A percentile compares a stretch with the other conserved stretches of the same genome.
These are phyloP conservation scores for Phaenicophaeus curvirostris DNA, from an alignment of 2,797 vertebrate species.

Conservation along the genomic window DNA sequence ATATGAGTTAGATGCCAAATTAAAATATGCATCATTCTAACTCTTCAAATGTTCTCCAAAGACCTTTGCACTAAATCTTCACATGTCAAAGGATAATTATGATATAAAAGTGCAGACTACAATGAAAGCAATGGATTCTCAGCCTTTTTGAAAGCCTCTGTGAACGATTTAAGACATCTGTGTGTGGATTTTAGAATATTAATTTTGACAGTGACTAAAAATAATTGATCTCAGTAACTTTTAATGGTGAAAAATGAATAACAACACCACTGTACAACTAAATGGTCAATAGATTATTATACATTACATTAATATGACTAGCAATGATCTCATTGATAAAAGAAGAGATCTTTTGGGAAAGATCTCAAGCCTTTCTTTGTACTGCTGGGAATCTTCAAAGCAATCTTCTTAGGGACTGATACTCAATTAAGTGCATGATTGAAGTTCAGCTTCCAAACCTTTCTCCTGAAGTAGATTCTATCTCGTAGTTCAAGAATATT, in stretches of 20 bases:
- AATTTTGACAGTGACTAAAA: background rate
- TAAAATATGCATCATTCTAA: background rate
- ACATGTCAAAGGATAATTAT: background rate
- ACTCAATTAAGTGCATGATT: background rate
- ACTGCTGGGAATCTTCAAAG: background rate
- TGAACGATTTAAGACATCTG: background rate
- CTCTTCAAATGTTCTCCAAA: background rate
- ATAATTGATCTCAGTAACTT: background rate
- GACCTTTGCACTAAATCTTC: background rate
- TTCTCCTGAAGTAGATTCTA: background rate
- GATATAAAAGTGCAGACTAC: background rate
- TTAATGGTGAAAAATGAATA: background rate
- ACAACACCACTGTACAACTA: background rate
- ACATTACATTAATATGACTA: background rate
- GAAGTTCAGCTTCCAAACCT: background rate
- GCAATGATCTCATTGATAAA: background rate
- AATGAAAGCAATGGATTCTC: background rate
- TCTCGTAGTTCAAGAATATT: background rate
- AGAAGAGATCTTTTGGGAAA: background rate
- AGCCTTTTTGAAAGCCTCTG: background rate
- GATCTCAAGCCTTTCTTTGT: background rate
- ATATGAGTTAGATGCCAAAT: background rate
- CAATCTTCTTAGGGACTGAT: background rate
- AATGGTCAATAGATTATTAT: background rate
- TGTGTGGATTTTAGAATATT: background rate